Base-by-base conservation (phyloP, 64 coral and sea anemone genomes). In the Cladopsammia gracilis region DNA sequence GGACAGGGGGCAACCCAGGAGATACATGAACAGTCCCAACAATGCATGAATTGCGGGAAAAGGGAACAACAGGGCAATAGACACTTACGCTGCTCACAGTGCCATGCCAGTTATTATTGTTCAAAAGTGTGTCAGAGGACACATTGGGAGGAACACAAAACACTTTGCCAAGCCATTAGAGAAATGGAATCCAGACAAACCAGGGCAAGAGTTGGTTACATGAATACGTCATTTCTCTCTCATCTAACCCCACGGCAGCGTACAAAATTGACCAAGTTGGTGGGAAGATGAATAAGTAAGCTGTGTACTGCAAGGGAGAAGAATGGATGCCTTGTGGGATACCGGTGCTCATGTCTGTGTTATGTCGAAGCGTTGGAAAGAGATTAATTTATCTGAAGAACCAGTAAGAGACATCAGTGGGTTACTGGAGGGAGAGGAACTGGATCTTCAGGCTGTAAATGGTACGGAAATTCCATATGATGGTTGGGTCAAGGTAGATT, bases 271-370 rank as follows among this genome's bases (percentile, higher is more conserved):
- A 70, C 66, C 10, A 70, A 34, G 23, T 70, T 70, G 66, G 66
- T 54, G 23, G 24, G n/a, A 25, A 70, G 66, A 70, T 23, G 66
- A 20, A 6, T 8, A 10, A 24, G 66, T 70, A 70, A 60, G 52
- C 82, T 68, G 62, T 22, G 25, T 68, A 22, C 59, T 86, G 68
- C 62, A 86, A 47, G 82, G 82, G 60, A 52, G 68, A 70, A 86
- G 68, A 26, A 61, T 86, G 48, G 60, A 86, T 64, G 62, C 82
- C 11, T 50, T 70, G 48, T 86, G 82, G 58, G 82, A 86, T 49
- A 86, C 82, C 46, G 44, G 82, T 70, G 82, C 82, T 68, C 82
- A 86, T 47, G 82, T 70, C 42, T 86, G 34, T 23, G 42, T 86
- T 12, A 86, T 86, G 42, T 86, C 82, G 25, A 86, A 86, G 59